Conservation (phyloP, 2,888 invertebrate species). For the Cylindroiulus punctatus region DNA sequence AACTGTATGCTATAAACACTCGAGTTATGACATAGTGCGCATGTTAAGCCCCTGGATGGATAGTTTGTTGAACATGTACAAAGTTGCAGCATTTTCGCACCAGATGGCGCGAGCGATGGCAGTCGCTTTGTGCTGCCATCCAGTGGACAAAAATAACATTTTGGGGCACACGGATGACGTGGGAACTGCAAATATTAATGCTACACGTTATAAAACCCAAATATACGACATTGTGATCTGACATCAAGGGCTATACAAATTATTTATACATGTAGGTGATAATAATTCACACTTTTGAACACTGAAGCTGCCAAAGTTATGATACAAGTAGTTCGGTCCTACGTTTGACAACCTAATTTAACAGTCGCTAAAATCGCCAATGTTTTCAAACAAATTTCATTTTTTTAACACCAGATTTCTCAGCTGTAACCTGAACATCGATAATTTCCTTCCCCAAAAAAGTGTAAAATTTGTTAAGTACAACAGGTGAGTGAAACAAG, state of each 20-base stretch:
- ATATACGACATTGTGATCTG: not conserved
- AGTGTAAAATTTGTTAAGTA: constrained; percentile 26
- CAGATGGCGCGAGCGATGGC: no score
- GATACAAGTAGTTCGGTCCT: constrained; percentile 30
- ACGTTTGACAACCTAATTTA: not conserved
- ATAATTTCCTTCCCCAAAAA: not conserved
- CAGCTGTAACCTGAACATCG: no score
- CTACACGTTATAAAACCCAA: not conserved
- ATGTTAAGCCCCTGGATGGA: not conserved
- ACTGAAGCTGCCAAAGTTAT: constrained; percentile 34
- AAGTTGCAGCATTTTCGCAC: no score
- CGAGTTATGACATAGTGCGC: not conserved
- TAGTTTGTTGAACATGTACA: no score
- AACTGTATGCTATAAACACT: not conserved
- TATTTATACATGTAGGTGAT: not conserved
- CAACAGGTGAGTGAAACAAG: constrained; percentile 38
- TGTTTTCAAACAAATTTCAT: not conserved
- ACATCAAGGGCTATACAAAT: constrained; percentile 1
- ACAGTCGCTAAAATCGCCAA: not conserved
- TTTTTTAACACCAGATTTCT: no score
- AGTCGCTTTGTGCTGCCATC: not conserved
- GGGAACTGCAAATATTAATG: not conserved
- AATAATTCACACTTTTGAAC: not conserved
- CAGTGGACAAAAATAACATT: not conserved
- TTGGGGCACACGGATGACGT: not conserved